These are phyloP conservation scores for Danio albolineatus DNA, from an alignment of 2,797 vertebrate genomes.

Conservation along the genomic window DNA sequence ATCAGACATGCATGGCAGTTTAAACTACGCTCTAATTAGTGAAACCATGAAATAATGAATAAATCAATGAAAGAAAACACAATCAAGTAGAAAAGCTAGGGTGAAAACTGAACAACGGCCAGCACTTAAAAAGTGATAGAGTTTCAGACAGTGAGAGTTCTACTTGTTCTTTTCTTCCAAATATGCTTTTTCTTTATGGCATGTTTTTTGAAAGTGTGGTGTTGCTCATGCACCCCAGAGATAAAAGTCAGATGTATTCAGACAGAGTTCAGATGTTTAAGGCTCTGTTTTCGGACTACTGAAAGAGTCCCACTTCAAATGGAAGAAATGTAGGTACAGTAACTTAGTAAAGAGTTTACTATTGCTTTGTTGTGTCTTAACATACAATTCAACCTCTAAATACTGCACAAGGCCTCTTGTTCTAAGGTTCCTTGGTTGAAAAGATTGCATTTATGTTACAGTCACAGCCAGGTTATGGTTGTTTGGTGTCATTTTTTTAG, in stretches of 20 bases:
- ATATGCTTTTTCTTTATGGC: background rate
- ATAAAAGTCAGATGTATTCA: conserved; percentile 16
- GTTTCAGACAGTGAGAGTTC: background rate
- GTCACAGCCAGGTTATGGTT: conserved; percentile 7
- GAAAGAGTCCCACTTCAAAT: background rate
- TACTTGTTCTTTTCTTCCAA: conserved; percentile 18
- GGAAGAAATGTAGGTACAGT: background rate
- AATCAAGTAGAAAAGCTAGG: background rate
- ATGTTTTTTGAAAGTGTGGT: background rate
- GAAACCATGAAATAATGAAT: background rate
- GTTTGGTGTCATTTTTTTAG: conserved; percentile 19
- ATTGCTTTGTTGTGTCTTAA: background rate
- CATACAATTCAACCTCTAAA: background rate
- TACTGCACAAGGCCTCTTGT: background rate
- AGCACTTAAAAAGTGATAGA: background rate
- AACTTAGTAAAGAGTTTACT: background rate
- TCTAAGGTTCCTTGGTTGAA: background rate
- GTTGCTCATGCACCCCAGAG: conserved; percentile 4
- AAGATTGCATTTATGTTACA: conserved; percentile 17
- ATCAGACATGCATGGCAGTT: conserved; percentile 6
- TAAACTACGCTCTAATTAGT: background rate
- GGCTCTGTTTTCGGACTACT: conserved; percentile 2
- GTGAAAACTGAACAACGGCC: background rate
- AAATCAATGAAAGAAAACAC: background rate
- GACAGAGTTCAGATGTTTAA: conserved; percentile 5